A percentile compares a stretch with the other conserved stretches of the same genome.
Evolutionary conservation across 2,797 vertebrate species (phyloP).

Genomic region (Smutsia temminckii): DNA sequence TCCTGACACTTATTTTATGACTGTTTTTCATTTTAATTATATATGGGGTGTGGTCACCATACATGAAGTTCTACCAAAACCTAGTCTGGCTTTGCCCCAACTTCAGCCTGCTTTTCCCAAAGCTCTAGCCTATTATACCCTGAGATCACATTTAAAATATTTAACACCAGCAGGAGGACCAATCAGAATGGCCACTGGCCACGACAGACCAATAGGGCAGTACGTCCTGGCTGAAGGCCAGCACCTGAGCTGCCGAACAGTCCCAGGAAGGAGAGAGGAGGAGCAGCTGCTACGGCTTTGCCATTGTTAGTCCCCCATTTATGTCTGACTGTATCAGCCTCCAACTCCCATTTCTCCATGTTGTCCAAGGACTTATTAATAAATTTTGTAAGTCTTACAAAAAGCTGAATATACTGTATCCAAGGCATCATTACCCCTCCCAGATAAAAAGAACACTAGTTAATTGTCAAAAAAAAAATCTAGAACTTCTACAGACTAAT

Average conservation of each 20-base stretch:
- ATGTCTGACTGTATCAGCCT: background rate
- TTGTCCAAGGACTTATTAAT: background rate
- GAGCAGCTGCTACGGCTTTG: background rate
- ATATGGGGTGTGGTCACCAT: background rate
- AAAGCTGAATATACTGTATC: background rate
- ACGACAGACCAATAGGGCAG: background rate
- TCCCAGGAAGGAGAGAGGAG: background rate
- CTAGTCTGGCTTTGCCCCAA: background rate
- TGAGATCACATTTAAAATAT: constrained; percentile 11
- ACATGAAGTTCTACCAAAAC: background rate
- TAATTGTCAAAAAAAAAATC: background rate
- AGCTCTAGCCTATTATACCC: background rate
- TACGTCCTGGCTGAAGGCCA: background rate
- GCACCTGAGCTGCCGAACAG: background rate
- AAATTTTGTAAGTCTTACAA: background rate
- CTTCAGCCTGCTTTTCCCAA: background rate
- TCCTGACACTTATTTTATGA: constrained; percentile 7
- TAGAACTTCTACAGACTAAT: background rate
- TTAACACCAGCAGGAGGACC: background rate
- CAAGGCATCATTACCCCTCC: background rate
- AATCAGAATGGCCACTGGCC: background rate
- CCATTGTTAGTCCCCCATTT: background rate
- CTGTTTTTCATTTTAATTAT: constrained; percentile 48
- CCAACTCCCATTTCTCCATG: background rate
- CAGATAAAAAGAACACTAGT: background rate